Evolutionary conservation across 2,888 invertebrate genomes (phyloP).

Genomic region (Noctuana brunneofusca): DNA sequence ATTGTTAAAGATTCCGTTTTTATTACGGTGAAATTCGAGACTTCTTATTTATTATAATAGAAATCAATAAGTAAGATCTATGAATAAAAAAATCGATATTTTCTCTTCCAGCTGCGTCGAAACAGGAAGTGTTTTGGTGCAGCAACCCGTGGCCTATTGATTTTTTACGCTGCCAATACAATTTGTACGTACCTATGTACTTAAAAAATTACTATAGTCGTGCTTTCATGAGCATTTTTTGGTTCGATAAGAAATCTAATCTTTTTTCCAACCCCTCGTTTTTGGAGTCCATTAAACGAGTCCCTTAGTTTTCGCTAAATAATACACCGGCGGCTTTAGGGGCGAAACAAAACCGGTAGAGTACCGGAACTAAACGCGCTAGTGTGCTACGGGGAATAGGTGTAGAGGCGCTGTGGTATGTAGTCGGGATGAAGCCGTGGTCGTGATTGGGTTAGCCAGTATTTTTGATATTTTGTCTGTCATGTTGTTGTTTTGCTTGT

Average conservation of each 20-base stretch:
- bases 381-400: conserved; percentile 70
- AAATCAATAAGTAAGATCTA: too few species aligned
- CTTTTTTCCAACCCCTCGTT: conserved; percentile 65
- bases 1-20: not conserved
- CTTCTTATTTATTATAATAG: not conserved
- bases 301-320: conserved; percentile 77
- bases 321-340: conserved; percentile 71
- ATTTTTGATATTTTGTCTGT: too few species aligned
- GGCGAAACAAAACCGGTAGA: conserved; percentile 68
- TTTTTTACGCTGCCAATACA: conserved; percentile 40
- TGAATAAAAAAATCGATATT: not conserved
- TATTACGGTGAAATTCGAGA: not conserved
- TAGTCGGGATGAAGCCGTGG: conserved; percentile 38
- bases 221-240: conserved; percentile 53
- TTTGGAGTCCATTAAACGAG: conserved; percentile 71
- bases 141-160: conserved; percentile 24
- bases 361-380: conserved; percentile 77
- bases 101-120: conserved; percentile 19
- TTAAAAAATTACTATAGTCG: conserved; percentile 42
- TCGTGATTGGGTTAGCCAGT: too few species aligned
- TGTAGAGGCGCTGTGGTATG: conserved; percentile 55
- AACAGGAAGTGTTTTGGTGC: conserved; percentile 21
- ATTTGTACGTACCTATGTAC: conserved; percentile 43
- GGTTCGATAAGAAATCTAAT: conserved; percentile 78
- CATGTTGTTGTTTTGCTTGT: too few species aligned